Evolutionary conservation across 2,888 invertebrate species (phyloP).

Genomic region (Caenorhabditis becei): DNA sequence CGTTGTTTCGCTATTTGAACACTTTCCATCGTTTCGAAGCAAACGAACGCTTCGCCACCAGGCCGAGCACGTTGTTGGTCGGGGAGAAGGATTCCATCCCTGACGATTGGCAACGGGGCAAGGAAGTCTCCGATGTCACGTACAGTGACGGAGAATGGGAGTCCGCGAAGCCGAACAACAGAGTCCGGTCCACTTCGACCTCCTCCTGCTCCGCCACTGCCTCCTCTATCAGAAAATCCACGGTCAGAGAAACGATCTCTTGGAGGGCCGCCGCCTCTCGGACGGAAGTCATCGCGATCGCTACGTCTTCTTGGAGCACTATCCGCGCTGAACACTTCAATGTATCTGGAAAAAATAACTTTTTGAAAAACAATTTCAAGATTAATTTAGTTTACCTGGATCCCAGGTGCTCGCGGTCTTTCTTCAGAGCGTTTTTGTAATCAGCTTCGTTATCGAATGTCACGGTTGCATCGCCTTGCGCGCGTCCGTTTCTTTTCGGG

Average conservation of each 20-base stretch:
- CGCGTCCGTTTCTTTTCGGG: slow-evolving; percentile 60
- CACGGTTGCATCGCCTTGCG: slow-evolving; percentile 63
- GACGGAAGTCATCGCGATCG: slow-evolving; percentile 39
- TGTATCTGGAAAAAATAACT: slow-evolving; percentile 59
- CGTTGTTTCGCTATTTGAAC: slow-evolving; percentile 59
- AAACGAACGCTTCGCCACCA: slow-evolving; percentile 63
- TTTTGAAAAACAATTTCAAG: too few relatives aligned
- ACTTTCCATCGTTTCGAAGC: slow-evolving; percentile 60
- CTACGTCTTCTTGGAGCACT: slow-evolving; percentile 43
- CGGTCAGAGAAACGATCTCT: slow-evolving; percentile 31
- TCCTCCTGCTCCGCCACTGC: slow-evolving; percentile 6
- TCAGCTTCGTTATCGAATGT: slow-evolving; percentile 59
- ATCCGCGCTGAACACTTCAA: slow-evolving; percentile 64
- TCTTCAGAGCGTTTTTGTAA: slow-evolving; percentile 64
- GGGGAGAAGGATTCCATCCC: slow-evolving; percentile 65
- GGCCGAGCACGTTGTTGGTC: slow-evolving; percentile 49
- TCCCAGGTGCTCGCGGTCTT: slow-evolving; percentile 66
- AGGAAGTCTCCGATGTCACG: slow-evolving; percentile 67
- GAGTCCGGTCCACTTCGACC: slow-evolving; percentile 32
- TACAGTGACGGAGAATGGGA: slow-evolving; percentile 60
- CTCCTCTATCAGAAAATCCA: slow-evolving; percentile 13
- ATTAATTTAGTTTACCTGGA: slow-evolving; percentile 8
- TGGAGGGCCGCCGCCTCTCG: slow-evolving; percentile 16
- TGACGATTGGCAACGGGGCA: slow-evolving; percentile 60
- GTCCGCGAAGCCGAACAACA: slow-evolving; percentile 64